Conservation (phyloP, 2,888 invertebrate species). For the Polydrusus cervinus region DNA sequence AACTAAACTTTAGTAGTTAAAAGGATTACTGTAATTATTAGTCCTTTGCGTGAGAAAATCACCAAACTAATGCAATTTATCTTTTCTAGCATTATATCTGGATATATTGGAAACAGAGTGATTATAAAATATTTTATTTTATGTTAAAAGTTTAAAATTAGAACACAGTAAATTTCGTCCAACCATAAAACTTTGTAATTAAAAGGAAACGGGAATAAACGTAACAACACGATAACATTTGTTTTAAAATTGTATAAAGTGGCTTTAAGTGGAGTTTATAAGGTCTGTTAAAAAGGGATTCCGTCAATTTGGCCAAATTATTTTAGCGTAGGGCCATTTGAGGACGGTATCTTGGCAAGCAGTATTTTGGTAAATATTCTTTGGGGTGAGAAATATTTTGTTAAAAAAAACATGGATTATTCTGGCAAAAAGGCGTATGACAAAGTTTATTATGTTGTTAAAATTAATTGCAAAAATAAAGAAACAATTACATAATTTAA, state of each 20-base stretch:
- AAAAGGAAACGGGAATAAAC: constrained; percentile 18
- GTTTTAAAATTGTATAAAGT: constrained; percentile 22
- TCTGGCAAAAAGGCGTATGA: not conserved
- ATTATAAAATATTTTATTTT: constrained; percentile 12
- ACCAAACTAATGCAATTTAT: too few relatives aligned
- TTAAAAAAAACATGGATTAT: not conserved
- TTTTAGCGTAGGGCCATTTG: constrained; percentile 4
- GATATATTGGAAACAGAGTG: too few relatives aligned
- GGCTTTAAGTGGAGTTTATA: constrained; percentile 19
- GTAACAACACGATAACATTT: constrained; percentile 17
- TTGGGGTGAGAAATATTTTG: not conserved
- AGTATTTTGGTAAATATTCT: constrained; percentile 1
- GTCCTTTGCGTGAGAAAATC: too few relatives aligned
- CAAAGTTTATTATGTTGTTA: not conserved
- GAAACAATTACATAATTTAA: too few relatives aligned
- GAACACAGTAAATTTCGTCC: constrained; percentile 9
- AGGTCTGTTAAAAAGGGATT: constrained; percentile 19
- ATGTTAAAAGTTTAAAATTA: constrained; percentile 15
- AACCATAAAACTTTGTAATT: constrained; percentile 18
- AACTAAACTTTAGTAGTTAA: too few relatives aligned
- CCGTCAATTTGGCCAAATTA: constrained; percentile 15
- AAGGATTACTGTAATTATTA: too few relatives aligned
- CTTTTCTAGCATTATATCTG: too few relatives aligned
- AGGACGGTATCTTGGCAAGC: not conserved
- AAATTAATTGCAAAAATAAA: too few relatives aligned